Conservation (phyloP, 2,888 invertebrate species). For the Sesia apiformis region DNA sequence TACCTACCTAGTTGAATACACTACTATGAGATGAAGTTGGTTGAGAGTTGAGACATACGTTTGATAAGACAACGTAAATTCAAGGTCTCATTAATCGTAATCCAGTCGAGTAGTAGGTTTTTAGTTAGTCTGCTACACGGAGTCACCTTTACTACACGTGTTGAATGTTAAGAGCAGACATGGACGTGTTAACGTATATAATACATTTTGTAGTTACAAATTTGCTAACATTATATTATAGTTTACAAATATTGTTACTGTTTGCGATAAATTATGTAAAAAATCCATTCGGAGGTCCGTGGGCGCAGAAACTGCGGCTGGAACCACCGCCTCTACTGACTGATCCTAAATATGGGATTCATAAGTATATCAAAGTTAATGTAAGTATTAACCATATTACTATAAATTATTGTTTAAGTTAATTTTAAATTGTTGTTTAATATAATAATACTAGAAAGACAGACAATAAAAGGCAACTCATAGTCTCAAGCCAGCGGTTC, state of each 20-base stretch:
- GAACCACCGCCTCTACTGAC: slow-evolving; percentile 59
- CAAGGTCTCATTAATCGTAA: too few relatives aligned
- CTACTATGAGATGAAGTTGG: too few relatives aligned
- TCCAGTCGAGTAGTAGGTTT: not conserved
- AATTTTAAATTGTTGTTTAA: not conserved
- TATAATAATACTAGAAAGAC: too few relatives aligned
- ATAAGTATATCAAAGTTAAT: slow-evolving; percentile 70
- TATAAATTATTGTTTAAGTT: not conserved
- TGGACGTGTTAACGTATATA: slow-evolving; percentile 10
- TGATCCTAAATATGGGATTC: slow-evolving; percentile 67
- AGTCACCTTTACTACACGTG: not conserved
- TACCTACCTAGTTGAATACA: too few relatives aligned
- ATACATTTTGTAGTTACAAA: slow-evolving; percentile 31
- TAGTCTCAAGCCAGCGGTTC: too few relatives aligned
- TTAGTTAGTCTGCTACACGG: not conserved
- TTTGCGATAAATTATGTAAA: slow-evolving; percentile 37
- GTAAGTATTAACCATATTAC: slow-evolving; percentile 40
- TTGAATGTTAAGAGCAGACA: not conserved
- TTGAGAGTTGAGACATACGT: too few relatives aligned
- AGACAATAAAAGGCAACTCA: too few relatives aligned
- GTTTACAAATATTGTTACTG: slow-evolving; percentile 19
- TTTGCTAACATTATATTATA: slow-evolving; percentile 32
- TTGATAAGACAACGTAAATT: too few relatives aligned
- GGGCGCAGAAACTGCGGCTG: slow-evolving; percentile 46
- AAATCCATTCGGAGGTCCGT: slow-evolving; percentile 39